Base-by-base conservation (phyloP, 2,888 invertebrate genomes). In the Lochmaea capreae region DNA sequence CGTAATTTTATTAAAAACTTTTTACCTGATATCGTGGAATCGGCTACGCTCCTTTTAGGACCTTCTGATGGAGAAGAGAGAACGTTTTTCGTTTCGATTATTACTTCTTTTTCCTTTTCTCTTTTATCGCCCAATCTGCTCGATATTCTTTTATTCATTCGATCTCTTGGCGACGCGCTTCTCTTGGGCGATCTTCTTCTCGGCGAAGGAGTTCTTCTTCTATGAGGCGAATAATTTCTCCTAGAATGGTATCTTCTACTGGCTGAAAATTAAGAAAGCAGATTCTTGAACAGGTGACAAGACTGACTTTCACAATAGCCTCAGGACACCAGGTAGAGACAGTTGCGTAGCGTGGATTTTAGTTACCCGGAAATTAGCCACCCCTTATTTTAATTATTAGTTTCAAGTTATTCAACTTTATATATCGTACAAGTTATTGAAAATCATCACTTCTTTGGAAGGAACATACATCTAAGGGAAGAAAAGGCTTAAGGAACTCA, bases 1-100 rank as follows among this genome's bases (percentile, higher is more conserved):
- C 11, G 10, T 8, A 3, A 26, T 26, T 26, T 26, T 26, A 0
- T 0, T 43, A 43, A 43, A 11, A 46, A 12, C 12, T 46, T 46
- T 12, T 12, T 46, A 63, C 62, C 62, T 63, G 62, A 63, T 69
- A 89, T 89, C 5, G 90, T 90, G 4, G 89, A 89, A 82, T 90
- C 90, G 0, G 89, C 89, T 6, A 89, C 84, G 77, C 89, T 89
- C 0, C 84, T 82, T 73, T 87, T 87, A 65, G 87, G 83, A n/a
- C 86, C 86, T 58, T 84, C 87, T 71, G 86, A 81, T 18, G 86
- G 88, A 43, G 85, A 87, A 70, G 84, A 79, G 74, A 71, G 78
- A 49, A 70, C 74, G 26, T 65, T 71, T 65, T 58, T 69, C 65
- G 22, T 71, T 62, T 71, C 66, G 4, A 46, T 61, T 8, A 42